phyloP scores from a whole-genome alignment of 2,113 vertebrate species.

The Psilopsiagon aurifrons region DNA sequence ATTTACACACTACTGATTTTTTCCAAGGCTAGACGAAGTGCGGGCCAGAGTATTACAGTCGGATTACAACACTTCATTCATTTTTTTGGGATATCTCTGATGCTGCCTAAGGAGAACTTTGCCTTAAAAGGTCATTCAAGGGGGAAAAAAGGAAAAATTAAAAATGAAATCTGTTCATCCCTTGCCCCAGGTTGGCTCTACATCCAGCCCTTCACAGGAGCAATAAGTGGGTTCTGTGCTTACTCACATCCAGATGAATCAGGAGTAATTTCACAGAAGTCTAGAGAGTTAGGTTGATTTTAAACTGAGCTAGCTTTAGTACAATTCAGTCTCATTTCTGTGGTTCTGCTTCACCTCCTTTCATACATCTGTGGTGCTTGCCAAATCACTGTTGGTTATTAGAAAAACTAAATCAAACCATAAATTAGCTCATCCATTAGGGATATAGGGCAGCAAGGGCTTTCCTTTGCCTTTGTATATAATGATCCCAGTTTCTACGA shows the following conservation, averaged over 20 bases:
- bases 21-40: not conserved
- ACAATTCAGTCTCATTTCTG: not conserved
- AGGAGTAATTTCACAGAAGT: not conserved
- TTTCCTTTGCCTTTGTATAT: not conserved
- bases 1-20: not conserved
- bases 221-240: not conserved
- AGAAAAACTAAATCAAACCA: conserved; percentile 2
- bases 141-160: rapidly evolving
- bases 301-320: not conserved
- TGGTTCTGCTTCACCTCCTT: not conserved
- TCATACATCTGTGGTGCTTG: not conserved
- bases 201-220: not conserved
- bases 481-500: not conserved
- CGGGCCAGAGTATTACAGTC: not conserved
- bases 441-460: not conserved
- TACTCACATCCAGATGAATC: not conserved
- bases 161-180: not conserved
- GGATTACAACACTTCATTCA: not conserved
- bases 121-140: not conserved
- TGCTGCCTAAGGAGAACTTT: not conserved
- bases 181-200: not conserved
- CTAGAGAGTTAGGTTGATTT: not conserved
- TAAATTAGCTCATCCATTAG: not conserved
- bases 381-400: not conserved
- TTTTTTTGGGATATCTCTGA: not conserved